Conservation (phyloP, 2,113 vertebrate species). For the Hemiscyllium ocellatum region DNA sequence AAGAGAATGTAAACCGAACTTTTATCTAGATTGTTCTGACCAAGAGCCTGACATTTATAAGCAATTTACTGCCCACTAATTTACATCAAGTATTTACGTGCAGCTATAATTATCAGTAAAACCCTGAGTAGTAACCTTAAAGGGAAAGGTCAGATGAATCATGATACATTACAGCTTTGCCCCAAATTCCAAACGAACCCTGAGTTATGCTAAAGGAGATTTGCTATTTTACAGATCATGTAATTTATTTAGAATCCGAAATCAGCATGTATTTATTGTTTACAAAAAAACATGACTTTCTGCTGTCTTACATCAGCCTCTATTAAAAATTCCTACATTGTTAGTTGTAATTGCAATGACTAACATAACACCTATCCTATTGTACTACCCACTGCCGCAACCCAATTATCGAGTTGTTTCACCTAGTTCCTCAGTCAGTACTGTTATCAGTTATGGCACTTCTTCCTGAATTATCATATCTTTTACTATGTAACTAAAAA, state of each 20-base stretch:
- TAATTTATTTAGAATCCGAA: not conserved
- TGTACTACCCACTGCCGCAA: not conserved
- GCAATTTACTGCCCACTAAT: conserved; percentile 8
- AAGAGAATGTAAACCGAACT: not conserved
- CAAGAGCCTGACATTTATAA: not conserved
- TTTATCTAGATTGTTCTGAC: not conserved
- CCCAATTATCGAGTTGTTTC: not conserved
- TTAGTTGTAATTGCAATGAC: not conserved
- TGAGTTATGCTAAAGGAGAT: not conserved
- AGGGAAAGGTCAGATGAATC: not conserved
- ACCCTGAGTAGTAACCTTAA: not conserved
- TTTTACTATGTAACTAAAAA: not conserved
- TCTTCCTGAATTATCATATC: not conserved
- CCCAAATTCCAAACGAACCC: not conserved
- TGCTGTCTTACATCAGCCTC: not conserved
- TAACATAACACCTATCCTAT: not conserved
- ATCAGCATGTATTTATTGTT: not conserved
- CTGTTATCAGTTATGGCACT: not conserved
- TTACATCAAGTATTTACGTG: not conserved
- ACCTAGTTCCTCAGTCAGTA: not conserved
- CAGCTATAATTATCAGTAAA: not conserved
- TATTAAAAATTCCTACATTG: not conserved
- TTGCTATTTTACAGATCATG: not conserved
- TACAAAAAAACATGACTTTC: not conserved
- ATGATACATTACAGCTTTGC: not conserved